Conservation (phyloP, 2,888 invertebrate species). For the Dolichomitus sp. region DNA sequence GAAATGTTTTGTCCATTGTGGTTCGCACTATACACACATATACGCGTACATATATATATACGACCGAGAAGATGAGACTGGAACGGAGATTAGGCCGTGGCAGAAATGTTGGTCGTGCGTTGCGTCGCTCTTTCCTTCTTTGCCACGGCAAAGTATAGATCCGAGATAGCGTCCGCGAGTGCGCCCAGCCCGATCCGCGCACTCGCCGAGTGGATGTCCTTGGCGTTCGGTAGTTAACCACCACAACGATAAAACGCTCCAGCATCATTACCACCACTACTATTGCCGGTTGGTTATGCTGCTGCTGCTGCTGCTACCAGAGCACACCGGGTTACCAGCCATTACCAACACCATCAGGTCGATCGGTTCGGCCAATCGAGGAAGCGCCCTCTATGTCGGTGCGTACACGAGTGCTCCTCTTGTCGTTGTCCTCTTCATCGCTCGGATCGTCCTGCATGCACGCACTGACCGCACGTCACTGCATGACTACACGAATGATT, state of each 20-base stretch:
- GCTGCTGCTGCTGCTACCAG: conserved; percentile 13
- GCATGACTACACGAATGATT: neutral
- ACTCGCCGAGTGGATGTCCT: conserved; percentile 78
- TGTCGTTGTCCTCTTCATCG: conserved; percentile 11
- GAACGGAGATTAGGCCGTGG: conserved; percentile 56
- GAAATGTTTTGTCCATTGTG: neutral
- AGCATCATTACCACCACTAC: conserved; percentile 72
- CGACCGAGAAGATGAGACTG: conserved; percentile 29
- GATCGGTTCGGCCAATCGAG: conserved; percentile 50
- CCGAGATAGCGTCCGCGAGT: conserved; percentile 66
- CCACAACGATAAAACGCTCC: conserved; percentile 70
- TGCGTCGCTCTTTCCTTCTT: conserved; percentile 47
- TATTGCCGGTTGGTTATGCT: conserved; percentile 11
- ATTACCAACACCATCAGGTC: conserved; percentile 72
- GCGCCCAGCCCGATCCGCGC: conserved; percentile 53
- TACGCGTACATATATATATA: neutral
- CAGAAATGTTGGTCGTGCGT: conserved; percentile 50
- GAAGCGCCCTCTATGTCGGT: conserved; percentile 29
- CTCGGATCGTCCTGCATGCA: conserved; percentile 23
- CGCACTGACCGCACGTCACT: conserved; percentile 29
- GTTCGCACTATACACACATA: neutral
- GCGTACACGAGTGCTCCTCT: neutral
- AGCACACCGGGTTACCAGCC: conserved; percentile 57
- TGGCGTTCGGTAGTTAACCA: conserved; percentile 80
- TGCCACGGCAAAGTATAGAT: conserved; percentile 66